Base-by-base conservation (phyloP, 2,888 invertebrate genomes). In the Mesorhabditis belari region DNA sequence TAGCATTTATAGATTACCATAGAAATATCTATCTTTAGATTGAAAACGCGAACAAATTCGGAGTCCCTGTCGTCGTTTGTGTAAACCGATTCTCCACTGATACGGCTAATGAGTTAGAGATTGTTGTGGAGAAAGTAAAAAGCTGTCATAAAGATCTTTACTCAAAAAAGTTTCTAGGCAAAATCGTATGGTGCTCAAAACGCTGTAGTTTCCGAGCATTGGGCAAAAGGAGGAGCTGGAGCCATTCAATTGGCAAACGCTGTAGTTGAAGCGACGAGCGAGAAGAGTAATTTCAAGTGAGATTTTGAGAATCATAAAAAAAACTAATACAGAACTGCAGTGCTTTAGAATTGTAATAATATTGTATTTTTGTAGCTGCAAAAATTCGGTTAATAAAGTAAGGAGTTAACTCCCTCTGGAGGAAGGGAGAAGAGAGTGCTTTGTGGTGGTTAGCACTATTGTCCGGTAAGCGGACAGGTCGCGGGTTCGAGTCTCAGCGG, bases 61-160 rank as follows among this genome's bases (percentile, higher is more conserved):
- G 92, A 27, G 86, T 98, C 12, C 94, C 95, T 0, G 94, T 95
- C 5, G 88, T 98, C 3, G 91, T 98, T 0, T 92, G 92, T 9
- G 86, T 98, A 70, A 98, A 98, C 83, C 85, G 86, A 63, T 91
- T 93, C 81, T 84, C 86, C 55, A 88, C 89, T 63, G 96, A 98
- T 82, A 89, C 92, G 0, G 82, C 85, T 63, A 88, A 88, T 0
- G 98, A 98, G 83, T 83, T 94, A 63, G 85, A 89, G 54, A 76
- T 93, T 51, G 87, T 96, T 0, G 88, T 87, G 78, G 82, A 87
- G 63, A 88, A 71, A 58, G 66, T 62, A 12, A 52, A 49, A 44
- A n/a, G n/a, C 9, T 9, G 44, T n/a, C n/a, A 9, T n/a, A 44
- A 44, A 12, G 44, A n/a, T 44, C n/a, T 51, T 51, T 51, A 21